Base-by-base conservation (phyloP, 1,140 invertebrate genomes). In the Stegodyphus dumicola region DNA sequence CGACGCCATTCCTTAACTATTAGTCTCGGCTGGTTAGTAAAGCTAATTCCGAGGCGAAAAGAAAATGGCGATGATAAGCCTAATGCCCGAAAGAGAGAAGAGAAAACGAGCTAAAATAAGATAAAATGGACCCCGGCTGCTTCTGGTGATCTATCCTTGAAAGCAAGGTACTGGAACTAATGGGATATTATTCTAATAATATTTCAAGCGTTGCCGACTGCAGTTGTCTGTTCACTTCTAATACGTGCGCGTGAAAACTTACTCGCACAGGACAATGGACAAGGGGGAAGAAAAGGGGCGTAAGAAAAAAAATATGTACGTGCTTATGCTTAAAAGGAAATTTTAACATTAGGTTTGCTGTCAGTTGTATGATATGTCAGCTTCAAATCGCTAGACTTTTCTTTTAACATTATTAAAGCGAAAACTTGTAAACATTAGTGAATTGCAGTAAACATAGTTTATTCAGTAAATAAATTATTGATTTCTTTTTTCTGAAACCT, bases 1-100 rank as follows among this genome's bases (percentile, higher is more conserved):
- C 56, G 15, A 60, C 56, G 9, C 56, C 9, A 60, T 60, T 9
- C 56, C 9, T 60, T 64, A 11, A 56, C 65, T 67, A 75, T 83
- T 83, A 83, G 80, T 83, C 53, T 52, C 80, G 64, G 70, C 80
- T 83, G 51, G 80, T 83, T 83, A 83, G 33, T 70, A 65, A 64
- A 53, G 78, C 78, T 80, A 80, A 80, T 80, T 80, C 78, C 11
- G 6, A n/a, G 17, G 6, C 48, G 49, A 66, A 78, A 54, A 53
- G 1, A 11, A 71, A 10, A 48, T 11, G 69, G 11, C 69, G 69
- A 71, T 13, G 69, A 18, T n/a, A 52, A 71, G 33, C 15, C 33
- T 18, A 71, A 71, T 52, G n/a, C n/a, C 33, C 33, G 4, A n/a
- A 71, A 33, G 11, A 51, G 7, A 53, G 33, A 33, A 33, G 33